phyloP scores from a whole-genome alignment of 2,888 invertebrate species.

The Eristalinus sepulchralis region DNA sequence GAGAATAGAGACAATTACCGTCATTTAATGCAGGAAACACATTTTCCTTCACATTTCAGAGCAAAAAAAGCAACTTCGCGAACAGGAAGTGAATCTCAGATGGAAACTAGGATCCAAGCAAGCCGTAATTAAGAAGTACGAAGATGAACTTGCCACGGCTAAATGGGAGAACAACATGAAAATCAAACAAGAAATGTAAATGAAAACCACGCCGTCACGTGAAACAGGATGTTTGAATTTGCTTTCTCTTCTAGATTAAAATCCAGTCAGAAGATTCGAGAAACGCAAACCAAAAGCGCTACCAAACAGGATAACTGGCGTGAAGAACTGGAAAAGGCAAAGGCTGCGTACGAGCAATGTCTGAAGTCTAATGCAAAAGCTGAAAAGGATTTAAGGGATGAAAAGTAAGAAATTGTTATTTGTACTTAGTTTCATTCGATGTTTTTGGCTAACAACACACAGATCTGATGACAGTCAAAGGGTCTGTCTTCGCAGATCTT shows the following conservation, averaged over 20 bases:
- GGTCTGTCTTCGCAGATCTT: no score
- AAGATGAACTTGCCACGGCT: conserved; percentile 73
- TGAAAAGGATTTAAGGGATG: conserved; percentile 75
- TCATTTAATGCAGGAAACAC: no score
- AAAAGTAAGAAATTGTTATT: conserved; percentile 75
- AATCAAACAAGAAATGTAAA: conserved; percentile 75
- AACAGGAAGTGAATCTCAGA: conserved; percentile 72
- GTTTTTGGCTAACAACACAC: no score
- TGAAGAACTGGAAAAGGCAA: conserved; percentile 72
- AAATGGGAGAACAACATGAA: conserved; percentile 75
- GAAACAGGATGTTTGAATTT: neutral
- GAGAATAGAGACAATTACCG: no score
- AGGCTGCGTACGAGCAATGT: conserved; percentile 68
- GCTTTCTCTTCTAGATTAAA: conserved; percentile 72
- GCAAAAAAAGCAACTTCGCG: conserved; percentile 72
- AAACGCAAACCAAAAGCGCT: conserved; percentile 72
- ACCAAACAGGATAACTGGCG: conserved; percentile 74
- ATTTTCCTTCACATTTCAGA: conserved; percentile 42
- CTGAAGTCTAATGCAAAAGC: conserved; percentile 71
- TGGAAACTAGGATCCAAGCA: conserved; percentile 74
- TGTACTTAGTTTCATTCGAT: neutral
- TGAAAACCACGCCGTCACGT: neutral
- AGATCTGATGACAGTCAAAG: no score
- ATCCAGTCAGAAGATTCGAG: conserved; percentile 72
- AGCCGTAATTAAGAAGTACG: conserved; percentile 74